Evolutionary conservation across 2,797 vertebrate genomes (phyloP).

Genomic region (Tarsius wallacei): DNA sequence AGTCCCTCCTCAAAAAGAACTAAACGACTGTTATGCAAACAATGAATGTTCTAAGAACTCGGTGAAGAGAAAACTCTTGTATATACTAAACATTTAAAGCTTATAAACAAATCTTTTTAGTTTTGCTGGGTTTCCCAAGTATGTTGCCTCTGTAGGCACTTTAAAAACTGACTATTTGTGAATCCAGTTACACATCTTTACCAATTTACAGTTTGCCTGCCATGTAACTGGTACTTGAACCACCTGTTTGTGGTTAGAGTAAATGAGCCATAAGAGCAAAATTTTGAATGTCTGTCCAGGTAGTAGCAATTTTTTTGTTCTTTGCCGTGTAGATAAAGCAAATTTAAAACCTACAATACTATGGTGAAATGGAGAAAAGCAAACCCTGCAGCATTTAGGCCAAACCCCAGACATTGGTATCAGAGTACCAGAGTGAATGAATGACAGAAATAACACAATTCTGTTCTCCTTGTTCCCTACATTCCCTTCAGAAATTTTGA

Average conservation of each 20-base stretch:
- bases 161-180: not conserved
- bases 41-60: not conserved
- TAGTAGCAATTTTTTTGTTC: not conserved
- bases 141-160: not conserved
- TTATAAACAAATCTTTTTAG: not conserved
- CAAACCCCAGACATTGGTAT: too few species aligned
- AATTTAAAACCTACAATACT: not conserved
- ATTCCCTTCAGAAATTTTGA: constrained; percentile 29
- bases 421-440: rapidly evolving
- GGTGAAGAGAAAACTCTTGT: not conserved
- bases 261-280: constrained; percentile 23
- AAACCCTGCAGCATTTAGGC: not conserved
- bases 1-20: not conserved
- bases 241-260: constrained; percentile 7
- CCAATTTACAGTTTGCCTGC: not conserved
- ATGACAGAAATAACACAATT: not conserved
- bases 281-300: not conserved
- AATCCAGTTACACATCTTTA: not conserved
- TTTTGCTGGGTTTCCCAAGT: not conserved
- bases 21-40: not conserved
- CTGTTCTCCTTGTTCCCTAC: not conserved
- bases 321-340: not conserved
- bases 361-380: not conserved
- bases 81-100: not conserved
- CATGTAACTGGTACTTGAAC: not conserved